These are phyloP conservation scores for Drosophila pullipes DNA, from an alignment of 2,888 invertebrate genomes.

Conservation along the genomic window DNA sequence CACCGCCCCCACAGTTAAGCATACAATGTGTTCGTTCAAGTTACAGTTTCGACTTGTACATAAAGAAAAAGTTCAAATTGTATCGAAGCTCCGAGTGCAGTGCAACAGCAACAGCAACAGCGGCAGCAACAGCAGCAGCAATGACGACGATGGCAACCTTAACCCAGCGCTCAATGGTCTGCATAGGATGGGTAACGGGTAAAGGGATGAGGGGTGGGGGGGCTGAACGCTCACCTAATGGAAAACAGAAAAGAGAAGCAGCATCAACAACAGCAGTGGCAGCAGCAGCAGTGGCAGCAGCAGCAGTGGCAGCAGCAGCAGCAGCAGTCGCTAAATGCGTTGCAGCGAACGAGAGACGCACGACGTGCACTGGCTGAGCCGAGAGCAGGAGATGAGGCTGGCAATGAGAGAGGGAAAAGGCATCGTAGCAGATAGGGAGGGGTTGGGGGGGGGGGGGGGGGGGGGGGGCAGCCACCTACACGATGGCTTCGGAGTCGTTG, in stretches of 20 bases:
- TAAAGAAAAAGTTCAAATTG: conserved; percentile 79
- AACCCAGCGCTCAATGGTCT: conserved; percentile 56
- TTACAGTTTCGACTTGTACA: conserved; percentile 50
- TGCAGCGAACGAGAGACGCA: conserved; percentile 48
- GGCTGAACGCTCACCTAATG: conserved; percentile 52
- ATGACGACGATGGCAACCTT: conserved; percentile 55
- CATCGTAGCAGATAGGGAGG: neutral
- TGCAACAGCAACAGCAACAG: conserved; percentile 31
- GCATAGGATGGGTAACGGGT: neutral
- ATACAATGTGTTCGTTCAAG: conserved; percentile 29
- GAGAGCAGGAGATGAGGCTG: conserved; percentile 29
- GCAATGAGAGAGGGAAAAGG: conserved; percentile 14
- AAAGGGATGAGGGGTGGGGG: neutral
- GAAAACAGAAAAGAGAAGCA: conserved; percentile 55
- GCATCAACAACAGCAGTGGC: conserved; percentile 24
- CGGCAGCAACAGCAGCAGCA: conserved; percentile 34
- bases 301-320: conserved; percentile 8
- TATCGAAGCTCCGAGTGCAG: conserved; percentile 70
- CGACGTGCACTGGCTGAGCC: conserved; percentile 44
- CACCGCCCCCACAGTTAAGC: neutral
- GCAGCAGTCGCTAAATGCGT: conserved; percentile 45
- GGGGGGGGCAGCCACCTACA: conserved; percentile 51
- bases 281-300: conserved; percentile 15
- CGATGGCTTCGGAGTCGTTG: conserved; percentile 50
- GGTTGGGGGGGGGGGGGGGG: neutral